phyloP scores from a whole-genome alignment of 2,797 vertebrate species.

The Chrosomus eos region DNA sequence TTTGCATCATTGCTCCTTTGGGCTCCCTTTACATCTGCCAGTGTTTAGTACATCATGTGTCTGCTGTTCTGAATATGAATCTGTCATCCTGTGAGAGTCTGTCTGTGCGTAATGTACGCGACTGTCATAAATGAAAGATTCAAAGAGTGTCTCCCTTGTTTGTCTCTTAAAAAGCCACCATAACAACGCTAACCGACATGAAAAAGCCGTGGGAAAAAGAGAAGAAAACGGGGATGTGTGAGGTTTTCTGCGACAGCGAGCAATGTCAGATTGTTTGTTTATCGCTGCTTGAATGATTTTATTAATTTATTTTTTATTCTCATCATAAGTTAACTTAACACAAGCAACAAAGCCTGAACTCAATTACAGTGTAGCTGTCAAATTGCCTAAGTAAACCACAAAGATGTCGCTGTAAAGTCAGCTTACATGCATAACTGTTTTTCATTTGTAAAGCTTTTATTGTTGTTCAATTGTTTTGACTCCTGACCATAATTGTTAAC shows the following conservation, averaged over 20 bases:
- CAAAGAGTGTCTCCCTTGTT: constrained; percentile 20
- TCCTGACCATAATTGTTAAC: constrained; percentile 36
- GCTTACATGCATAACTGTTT: constrained; percentile 14
- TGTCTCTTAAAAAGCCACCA: constrained; percentile 12
- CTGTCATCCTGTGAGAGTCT: constrained; percentile 35
- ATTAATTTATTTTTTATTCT: constrained; percentile 32
- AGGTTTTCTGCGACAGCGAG: neutral
- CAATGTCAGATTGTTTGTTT: constrained; percentile 38
- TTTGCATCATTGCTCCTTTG: neutral
- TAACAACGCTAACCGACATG: constrained; percentile 5
- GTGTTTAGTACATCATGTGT: constrained; percentile 26
- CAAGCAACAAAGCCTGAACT: constrained; percentile 14
- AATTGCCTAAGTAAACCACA: constrained; percentile 21
- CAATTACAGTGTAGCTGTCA: constrained; percentile 42
- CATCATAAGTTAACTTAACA: constrained; percentile 30
- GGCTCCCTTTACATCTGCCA: constrained; percentile 14
- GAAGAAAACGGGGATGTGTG: neutral
- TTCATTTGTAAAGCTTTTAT: constrained; percentile 40
- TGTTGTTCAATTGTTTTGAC: constrained; percentile 39
- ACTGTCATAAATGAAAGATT: constrained; percentile 39
- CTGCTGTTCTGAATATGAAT: constrained; percentile 30
- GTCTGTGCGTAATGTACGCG: constrained; percentile 38
- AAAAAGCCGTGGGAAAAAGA: constrained; percentile 26
- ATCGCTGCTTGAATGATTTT: neutral
- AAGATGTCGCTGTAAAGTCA: constrained; percentile 8